Percentiles rank a stretch among this genome's conserved stretches.
phyloP scores from a whole-genome alignment of 2,888 invertebrate species.

The Bhutanitis thaidina region DNA sequence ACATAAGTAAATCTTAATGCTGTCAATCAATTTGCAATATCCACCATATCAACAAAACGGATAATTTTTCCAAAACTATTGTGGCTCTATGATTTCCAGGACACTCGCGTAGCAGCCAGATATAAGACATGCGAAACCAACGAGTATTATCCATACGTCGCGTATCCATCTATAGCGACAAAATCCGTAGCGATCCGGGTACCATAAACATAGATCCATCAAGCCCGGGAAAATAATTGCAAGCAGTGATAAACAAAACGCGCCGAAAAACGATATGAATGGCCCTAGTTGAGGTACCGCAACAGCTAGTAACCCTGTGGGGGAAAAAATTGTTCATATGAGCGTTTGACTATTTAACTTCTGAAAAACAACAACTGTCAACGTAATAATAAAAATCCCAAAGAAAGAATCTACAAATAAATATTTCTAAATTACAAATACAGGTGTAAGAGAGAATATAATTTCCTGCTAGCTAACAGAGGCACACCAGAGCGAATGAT shows the following conservation, averaged over 20 bases:
- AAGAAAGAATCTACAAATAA: no score
- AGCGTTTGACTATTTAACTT: no score
- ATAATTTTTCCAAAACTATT: neutral
- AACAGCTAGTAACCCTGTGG: conserved; percentile 60
- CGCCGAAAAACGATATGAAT: conserved; percentile 90
- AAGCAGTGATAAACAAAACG: conserved; percentile 89
- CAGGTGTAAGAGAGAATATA: no score
- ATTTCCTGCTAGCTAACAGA: no score
- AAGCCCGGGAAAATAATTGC: conserved; percentile 91
- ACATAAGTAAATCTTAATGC: no score
- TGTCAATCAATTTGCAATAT: no score
- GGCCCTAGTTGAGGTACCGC: conserved; percentile 89
- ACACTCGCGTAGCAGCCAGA: conserved; percentile 49
- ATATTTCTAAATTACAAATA: no score
- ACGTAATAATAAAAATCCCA: no score
- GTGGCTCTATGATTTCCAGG: conserved; percentile 35
- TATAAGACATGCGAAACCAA: conserved; percentile 36
- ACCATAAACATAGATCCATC: conserved; percentile 58
- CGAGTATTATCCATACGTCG: conserved; percentile 37
- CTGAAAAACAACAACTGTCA: no score
- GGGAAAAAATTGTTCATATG: neutral
- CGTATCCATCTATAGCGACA: conserved; percentile 36
- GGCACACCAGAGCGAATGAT: no score
- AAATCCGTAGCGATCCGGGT: conserved; percentile 41
- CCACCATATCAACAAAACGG: no score